phyloP scores from a whole-genome alignment of 2,113 vertebrate genomes.

The Corvus hawaiiensis region DNA sequence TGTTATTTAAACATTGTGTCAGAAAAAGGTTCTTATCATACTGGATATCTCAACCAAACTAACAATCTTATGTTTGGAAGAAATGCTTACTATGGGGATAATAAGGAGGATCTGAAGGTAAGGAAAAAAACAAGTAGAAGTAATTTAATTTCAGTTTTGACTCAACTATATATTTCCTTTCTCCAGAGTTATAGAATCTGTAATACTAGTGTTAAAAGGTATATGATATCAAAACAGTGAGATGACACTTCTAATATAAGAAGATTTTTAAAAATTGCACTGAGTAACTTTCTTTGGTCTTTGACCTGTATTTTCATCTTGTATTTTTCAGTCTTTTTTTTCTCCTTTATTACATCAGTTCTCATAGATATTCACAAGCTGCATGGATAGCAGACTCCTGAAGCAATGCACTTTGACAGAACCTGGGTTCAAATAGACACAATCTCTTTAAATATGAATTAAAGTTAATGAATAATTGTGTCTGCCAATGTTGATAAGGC shows the following conservation, averaged over 20 bases:
- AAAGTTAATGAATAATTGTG: background rate
- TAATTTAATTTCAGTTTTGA: background rate
- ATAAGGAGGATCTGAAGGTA: background rate
- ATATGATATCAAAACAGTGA: background rate
- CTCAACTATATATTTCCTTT: background rate
- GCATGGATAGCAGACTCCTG: background rate
- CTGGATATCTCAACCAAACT: background rate
- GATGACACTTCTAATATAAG: background rate
- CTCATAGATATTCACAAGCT: background rate
- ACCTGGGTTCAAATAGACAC: background rate
- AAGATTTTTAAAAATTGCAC: background rate
- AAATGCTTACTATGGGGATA: background rate
- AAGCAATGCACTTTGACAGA: background rate
- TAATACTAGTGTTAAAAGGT: background rate
- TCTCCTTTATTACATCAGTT: background rate
- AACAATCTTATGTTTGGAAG: background rate
- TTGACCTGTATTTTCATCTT: background rate
- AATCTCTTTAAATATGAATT: background rate
- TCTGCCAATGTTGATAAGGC: background rate
- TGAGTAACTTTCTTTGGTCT: background rate
- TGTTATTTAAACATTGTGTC: background rate
- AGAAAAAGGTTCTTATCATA: background rate
- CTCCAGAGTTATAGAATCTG: background rate
- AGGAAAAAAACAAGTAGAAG: background rate
- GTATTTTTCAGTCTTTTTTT: background rate